These are phyloP conservation scores for Pipistrellus kuhlii DNA, from an alignment of 2,797 vertebrate species.

Conservation along the genomic window DNA sequence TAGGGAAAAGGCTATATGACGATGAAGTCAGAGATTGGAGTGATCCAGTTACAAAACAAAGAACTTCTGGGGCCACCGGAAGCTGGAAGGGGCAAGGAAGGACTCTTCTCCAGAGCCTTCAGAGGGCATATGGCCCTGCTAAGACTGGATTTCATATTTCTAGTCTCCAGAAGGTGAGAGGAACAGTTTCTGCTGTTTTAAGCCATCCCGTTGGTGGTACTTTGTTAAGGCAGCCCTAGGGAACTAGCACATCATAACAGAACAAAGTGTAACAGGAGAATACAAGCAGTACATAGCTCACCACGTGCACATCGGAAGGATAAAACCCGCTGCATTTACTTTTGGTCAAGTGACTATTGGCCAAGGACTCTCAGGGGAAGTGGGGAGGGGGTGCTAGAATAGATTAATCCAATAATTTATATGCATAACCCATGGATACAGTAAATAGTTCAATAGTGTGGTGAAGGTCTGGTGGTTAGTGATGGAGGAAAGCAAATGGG, in stretches of 20 bases:
- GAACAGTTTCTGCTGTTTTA: background rate
- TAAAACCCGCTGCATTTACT: background rate
- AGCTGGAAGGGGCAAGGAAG: background rate
- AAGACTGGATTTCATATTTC: background rate
- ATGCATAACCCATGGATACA: too few species aligned
- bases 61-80: background rate
- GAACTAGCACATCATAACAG: background rate
- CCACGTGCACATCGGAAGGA: background rate
- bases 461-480: too few species aligned
- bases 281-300: background rate
- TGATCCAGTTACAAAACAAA: background rate
- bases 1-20: fast-evolving
- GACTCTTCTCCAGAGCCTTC: background rate
- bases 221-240: background rate
- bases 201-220: background rate
- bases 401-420: too few species aligned
- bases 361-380: too few species aligned
- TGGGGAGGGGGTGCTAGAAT: too few species aligned
- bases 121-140: background rate
- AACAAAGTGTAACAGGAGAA: background rate
- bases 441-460: too few species aligned
- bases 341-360: background rate
- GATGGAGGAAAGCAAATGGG: too few species aligned
- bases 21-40: background rate
- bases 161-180: background rate